These are phyloP conservation scores for Nothura maculosa DNA, from an alignment of 2,797 vertebrate genomes.

Conservation along the genomic window DNA sequence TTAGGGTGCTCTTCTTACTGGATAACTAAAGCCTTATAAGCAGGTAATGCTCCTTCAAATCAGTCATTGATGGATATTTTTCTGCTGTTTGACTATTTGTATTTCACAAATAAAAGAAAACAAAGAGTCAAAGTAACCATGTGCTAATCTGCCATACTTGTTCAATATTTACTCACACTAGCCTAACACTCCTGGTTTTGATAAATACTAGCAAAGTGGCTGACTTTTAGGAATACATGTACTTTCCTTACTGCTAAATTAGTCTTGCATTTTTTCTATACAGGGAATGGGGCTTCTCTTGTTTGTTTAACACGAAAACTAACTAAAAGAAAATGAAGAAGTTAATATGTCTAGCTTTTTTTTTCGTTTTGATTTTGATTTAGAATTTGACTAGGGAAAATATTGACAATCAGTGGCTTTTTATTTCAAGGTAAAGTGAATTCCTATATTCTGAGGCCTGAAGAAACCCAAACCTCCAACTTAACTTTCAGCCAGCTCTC, in stretches of 20 bases:
- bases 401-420: not conserved
- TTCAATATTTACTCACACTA: constrained; percentile 76
- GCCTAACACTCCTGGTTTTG: constrained; percentile 68
- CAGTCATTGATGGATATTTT: constrained; percentile 51
- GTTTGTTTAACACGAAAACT: not conserved
- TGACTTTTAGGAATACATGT: constrained; percentile 30
- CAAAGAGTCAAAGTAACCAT: constrained; percentile 63
- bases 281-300: not conserved
- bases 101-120: constrained; percentile 63
- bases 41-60: constrained; percentile 33
- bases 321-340: not conserved
- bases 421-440: constrained; percentile 85
- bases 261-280: not conserved
- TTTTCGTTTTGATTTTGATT: not conserved
- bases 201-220: constrained; percentile 57
- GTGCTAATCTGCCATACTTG: constrained; percentile 72
- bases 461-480: constrained; percentile 76
- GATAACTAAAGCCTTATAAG: constrained; percentile 9
- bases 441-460: constrained; percentile 71
- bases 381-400: not conserved
- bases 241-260: constrained; percentile 2
- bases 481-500: constrained; percentile 84
- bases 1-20: not conserved
- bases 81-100: constrained; percentile 34
- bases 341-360: not conserved